Evolutionary conservation across 2,888 invertebrate genomes (phyloP), one percentile per base, ranked within the genome.

Genomic region (Drosophila tripunctata): DNA sequence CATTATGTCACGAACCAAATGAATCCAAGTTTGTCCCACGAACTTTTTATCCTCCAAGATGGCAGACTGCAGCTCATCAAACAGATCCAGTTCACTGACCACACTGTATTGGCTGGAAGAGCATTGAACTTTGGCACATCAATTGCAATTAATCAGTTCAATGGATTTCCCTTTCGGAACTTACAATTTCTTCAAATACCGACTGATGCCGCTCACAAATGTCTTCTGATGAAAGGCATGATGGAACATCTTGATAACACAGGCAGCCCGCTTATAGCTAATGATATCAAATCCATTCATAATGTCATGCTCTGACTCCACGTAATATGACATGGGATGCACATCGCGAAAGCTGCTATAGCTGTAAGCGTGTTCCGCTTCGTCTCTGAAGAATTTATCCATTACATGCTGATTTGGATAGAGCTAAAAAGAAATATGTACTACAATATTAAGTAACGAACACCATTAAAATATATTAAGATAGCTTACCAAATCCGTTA

Each of bases 321-420:
- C 90, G 27, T 90, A 90, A 17, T 72, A 54, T 2, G 90, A 87
- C 84, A 91, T 89, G 1, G 91, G 85, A 2, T 82, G 89, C 1
- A 74, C 86, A 1, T 74, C 74, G 7, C 80, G 78, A 47, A 84
- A 89, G 36, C 80, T 88, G 21, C 85, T 88, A 56, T 78, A 89
- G 47, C 77, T 83, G 10, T 83, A 89, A 1, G 90, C 89, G 4
- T 76, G 64, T 4, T 87, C 83, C 0, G 78, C 88, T 14, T 86
- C 93, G 1, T 93, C 92, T 10, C 91, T 91, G 21, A 92, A 85
- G 0, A 92, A 90, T 36, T 93, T 93, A 75, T 96, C 96, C 60
- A 89, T 75, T 0, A 96, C 93, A 78, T 95, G 95, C 93, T 94
- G 94, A 1, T 93, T 90, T 0, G 92, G 92, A 78, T 94, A 93